Evolutionary conservation across 2,888 invertebrate species (phyloP).

Genomic region (Frankliniella intonsa): DNA sequence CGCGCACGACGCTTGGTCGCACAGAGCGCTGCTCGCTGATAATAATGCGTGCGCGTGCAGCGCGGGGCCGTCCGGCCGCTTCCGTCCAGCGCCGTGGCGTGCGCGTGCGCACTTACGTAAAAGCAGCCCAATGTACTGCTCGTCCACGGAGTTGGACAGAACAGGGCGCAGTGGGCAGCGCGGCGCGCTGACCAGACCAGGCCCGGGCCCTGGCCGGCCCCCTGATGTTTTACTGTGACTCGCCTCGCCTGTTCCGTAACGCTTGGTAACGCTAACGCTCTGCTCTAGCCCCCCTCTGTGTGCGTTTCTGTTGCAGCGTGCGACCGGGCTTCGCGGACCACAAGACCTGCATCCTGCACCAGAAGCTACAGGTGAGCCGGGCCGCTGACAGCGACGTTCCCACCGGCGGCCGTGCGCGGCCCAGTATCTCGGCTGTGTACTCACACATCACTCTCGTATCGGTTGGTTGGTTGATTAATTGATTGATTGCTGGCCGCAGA

Average conservation of each 20-base stretch:
- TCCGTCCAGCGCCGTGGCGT: conserved; percentile 27
- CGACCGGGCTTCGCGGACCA: conserved; percentile 80
- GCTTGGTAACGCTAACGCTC: not conserved
- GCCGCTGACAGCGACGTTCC: conserved; percentile 41
- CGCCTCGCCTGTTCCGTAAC: conserved; percentile 1
- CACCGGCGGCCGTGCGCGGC: too few relatives aligned
- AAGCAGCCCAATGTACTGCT: too few relatives aligned
- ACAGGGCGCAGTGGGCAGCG: too few relatives aligned
- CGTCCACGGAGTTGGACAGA: too few relatives aligned
- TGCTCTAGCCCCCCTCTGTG: too few relatives aligned
- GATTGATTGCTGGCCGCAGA: conserved; percentile 42
- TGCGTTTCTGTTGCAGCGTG: conserved; percentile 54
- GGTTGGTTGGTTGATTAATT: too few relatives aligned
- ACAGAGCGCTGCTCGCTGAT: conserved; percentile 28
- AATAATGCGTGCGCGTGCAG: not conserved
- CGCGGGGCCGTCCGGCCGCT: not conserved
- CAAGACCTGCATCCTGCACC: conserved; percentile 84
- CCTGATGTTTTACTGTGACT: not conserved
- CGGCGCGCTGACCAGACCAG: too few relatives aligned
- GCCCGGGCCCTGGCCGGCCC: too few relatives aligned
- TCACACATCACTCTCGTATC: too few relatives aligned
- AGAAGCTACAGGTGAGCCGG: conserved; percentile 79
- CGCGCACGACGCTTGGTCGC: conserved; percentile 32
- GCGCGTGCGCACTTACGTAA: conserved; percentile 1
- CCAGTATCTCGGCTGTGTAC: too few relatives aligned